These are phyloP conservation scores for Lycocerus yunnanus DNA, from an alignment of 2,888 invertebrate genomes.

Conservation along the genomic window DNA sequence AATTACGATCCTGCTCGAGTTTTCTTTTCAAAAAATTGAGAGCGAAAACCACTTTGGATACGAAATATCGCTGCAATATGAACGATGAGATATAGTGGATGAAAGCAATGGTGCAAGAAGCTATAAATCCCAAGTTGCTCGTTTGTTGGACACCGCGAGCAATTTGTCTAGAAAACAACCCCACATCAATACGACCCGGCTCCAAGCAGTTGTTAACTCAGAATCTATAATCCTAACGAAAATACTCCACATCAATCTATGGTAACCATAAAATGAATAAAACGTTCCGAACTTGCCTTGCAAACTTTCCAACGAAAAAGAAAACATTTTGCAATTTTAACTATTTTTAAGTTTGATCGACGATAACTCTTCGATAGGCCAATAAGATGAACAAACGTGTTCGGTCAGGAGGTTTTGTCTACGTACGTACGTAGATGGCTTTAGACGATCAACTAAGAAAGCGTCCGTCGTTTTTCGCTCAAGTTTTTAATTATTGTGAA, in stretches of 20 bases:
- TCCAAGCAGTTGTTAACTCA: constrained; percentile 19
- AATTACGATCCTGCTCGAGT: not conserved
- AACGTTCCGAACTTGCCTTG: not conserved
- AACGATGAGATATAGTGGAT: constrained; percentile 34
- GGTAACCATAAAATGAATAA: constrained; percentile 1
- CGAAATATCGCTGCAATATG: constrained; percentile 28
- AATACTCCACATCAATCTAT: constrained; percentile 7
- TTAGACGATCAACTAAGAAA: not conserved
- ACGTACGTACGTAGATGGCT: not conserved
- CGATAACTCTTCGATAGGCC: not conserved
- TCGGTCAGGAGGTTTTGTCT: too few species aligned
- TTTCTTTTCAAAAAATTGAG: not conserved
- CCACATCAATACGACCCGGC: constrained; percentile 25
- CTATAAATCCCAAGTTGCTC: constrained; percentile 36
- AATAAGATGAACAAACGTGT: too few species aligned
- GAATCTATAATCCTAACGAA: constrained; percentile 19
- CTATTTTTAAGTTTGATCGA: not conserved
- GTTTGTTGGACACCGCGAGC: constrained; percentile 33
- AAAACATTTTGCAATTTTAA: not conserved
- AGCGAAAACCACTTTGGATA: not conserved
- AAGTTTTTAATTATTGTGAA: not conserved
- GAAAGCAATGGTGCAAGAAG: constrained; percentile 34
- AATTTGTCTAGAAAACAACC: constrained; percentile 34
- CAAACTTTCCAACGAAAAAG: not conserved
- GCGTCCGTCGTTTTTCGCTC: not conserved